Conservation (phyloP, 2,113 vertebrate species). For the Spea bombifrons region DNA sequence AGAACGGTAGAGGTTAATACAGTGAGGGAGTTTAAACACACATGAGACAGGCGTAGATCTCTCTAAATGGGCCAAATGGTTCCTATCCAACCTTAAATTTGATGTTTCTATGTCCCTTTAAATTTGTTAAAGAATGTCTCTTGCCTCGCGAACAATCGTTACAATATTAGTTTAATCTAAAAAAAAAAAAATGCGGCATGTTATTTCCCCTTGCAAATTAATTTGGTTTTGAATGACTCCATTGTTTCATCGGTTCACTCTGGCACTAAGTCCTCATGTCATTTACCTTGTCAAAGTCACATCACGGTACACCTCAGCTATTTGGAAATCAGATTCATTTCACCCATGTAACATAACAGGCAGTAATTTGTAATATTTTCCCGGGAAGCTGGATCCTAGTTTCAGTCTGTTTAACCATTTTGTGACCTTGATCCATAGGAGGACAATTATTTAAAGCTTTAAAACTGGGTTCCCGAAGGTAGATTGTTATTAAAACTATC, state of each 20-base stretch:
- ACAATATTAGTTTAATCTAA: not conserved
- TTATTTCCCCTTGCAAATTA: not conserved
- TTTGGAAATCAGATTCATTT: not conserved
- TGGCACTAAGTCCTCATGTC: not conserved
- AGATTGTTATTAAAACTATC: too few relatives aligned
- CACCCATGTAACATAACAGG: not conserved
- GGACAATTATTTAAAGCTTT: too few relatives aligned
- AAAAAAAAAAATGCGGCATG: not conserved
- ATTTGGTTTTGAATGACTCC: not conserved
- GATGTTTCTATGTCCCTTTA: too few relatives aligned
- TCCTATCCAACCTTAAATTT: too few relatives aligned
- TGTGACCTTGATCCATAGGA: not conserved
- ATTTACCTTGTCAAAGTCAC: conserved; percentile 8
- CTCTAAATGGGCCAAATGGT: too few relatives aligned
- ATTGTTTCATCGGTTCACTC: not conserved
- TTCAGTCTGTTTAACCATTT: not conserved
- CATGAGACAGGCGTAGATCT: too few relatives aligned
- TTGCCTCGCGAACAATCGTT: not conserved
- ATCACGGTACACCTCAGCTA: conserved; percentile 9
- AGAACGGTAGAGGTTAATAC: too few relatives aligned
- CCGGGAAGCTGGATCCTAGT: conserved; percentile 2
- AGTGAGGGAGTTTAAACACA: too few relatives aligned
- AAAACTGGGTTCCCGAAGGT: too few relatives aligned
- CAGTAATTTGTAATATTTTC: conserved; percentile 3
- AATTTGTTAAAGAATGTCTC: not conserved